These are phyloP conservation scores for Orchesellides sinensis DNA, from an alignment of 2,888 invertebrate genomes.

Conservation along the genomic window DNA sequence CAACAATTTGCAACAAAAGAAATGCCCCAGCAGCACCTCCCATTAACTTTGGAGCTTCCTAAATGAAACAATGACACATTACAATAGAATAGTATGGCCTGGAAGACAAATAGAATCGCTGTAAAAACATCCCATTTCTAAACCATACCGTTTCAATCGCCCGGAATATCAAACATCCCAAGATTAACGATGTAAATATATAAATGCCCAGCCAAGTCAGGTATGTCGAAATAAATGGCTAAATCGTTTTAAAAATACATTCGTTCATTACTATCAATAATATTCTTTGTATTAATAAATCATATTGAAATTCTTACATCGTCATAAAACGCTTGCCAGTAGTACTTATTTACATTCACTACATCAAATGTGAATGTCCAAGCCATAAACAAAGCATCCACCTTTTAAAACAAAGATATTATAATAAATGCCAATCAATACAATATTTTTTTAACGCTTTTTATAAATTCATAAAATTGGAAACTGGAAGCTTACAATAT, in stretches of 20 bases:
- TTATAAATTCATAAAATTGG: too few species aligned
- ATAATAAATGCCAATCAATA: neutral
- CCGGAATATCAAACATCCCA: constrained; percentile 63
- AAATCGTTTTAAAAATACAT: neutral
- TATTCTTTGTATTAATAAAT: neutral
- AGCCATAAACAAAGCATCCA: constrained; percentile 57
- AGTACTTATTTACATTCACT: constrained; percentile 58
- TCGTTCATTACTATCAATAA: neutral
- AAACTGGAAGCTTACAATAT: constrained; percentile 66
- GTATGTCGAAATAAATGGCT: constrained; percentile 59
- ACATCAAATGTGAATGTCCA: constrained; percentile 66
- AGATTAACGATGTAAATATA: constrained; percentile 47
- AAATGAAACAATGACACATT: neutral
- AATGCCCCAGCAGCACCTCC: constrained; percentile 53
- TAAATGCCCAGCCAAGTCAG: constrained; percentile 61
- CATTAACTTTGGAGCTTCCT: constrained; percentile 55
- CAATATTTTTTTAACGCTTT: neutral
- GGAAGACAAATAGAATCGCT: too few species aligned
- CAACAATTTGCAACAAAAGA: constrained; percentile 60
- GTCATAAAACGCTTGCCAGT: constrained; percentile 57
- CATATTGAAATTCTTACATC: constrained; percentile 48
- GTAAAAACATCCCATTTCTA: too few species aligned
- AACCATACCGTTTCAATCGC: constrained; percentile 61
- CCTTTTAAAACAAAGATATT: constrained; percentile 31
- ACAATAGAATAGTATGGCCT: too few species aligned